Evolutionary conservation across 2,797 vertebrate species (phyloP).

Genomic region (Caiman crocodilus): DNA sequence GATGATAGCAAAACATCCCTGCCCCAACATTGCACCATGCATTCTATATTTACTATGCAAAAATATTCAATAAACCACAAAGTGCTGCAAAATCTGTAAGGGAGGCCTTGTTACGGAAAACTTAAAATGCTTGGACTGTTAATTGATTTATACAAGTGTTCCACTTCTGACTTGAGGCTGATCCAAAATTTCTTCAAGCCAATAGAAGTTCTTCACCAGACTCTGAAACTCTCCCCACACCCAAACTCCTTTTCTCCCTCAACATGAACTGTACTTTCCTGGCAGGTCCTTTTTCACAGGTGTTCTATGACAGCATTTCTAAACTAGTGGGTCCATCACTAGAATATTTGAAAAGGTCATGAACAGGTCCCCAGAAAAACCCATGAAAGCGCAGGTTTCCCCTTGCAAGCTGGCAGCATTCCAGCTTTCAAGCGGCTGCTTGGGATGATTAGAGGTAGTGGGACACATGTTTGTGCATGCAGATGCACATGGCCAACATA

Average conservation of each 20-base stretch:
- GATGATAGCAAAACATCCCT: neutral
- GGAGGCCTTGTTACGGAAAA: neutral
- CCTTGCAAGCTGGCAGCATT: no score
- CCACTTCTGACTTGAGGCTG: neutral
- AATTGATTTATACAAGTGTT: neutral
- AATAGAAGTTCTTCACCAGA: rapidly evolving
- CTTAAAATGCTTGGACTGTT: neutral
- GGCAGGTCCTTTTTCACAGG: neutral
- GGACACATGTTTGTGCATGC: no score
- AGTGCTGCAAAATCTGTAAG: neutral
- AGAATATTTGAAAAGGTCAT: no score
- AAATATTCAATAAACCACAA: neutral
- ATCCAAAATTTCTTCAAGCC: neutral
- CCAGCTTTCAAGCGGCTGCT: no score
- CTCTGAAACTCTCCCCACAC: neutral
- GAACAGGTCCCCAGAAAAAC: no score
- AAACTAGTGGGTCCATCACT: no score
- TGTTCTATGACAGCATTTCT: no score
- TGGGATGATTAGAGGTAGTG: no score
- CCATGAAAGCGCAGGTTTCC: no score
- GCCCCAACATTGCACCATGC: neutral
- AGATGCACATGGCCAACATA: no score
- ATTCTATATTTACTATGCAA: neutral
- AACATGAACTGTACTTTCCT: neutral
- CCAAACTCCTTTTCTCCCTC: neutral